phyloP scores from a whole-genome alignment of 2,888 invertebrate genomes.

The Glaucopsyche alexis region DNA sequence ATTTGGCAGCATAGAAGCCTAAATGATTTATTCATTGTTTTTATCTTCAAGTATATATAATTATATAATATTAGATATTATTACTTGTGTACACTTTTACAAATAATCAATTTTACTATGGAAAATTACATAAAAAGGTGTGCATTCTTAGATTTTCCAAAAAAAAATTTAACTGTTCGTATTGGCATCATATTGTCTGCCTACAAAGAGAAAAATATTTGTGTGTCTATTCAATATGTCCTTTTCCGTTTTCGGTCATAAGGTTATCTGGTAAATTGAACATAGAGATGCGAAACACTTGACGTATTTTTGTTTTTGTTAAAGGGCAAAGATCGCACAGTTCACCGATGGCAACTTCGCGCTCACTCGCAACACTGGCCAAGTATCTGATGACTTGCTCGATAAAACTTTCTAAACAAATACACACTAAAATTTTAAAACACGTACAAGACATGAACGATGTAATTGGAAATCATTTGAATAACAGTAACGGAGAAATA shows the following conservation, averaged over 20 bases:
- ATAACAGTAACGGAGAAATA: neutral
- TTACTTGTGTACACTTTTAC: no score
- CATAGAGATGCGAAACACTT: constrained; percentile 23
- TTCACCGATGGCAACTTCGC: constrained; percentile 9
- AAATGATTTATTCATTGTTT: no score
- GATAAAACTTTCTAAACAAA: constrained; percentile 25
- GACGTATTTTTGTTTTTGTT: constrained; percentile 21
- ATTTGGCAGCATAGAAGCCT: no score
- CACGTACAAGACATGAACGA: constrained; percentile 18
- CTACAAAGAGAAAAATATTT: neutral
- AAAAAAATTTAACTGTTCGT: no score
- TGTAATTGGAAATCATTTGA: constrained; percentile 16
- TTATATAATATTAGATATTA: no score
- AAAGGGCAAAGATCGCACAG: constrained; percentile 23
- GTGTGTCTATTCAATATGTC: neutral
- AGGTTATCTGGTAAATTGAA: constrained; percentile 23
- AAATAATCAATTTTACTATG: no score
- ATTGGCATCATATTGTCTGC: neutral
- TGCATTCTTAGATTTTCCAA: no score
- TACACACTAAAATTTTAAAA: constrained; percentile 10
- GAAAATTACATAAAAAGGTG: no score
- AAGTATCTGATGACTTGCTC: constrained; percentile 22
- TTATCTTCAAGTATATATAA: no score
- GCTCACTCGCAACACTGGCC: neutral
- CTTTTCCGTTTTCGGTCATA: constrained; percentile 1